Evolutionary conservation across 1,140 invertebrate genomes (phyloP), one percentile per base, ranked within the genome.

Genomic region (Caenorhabditis remanei): DNA sequence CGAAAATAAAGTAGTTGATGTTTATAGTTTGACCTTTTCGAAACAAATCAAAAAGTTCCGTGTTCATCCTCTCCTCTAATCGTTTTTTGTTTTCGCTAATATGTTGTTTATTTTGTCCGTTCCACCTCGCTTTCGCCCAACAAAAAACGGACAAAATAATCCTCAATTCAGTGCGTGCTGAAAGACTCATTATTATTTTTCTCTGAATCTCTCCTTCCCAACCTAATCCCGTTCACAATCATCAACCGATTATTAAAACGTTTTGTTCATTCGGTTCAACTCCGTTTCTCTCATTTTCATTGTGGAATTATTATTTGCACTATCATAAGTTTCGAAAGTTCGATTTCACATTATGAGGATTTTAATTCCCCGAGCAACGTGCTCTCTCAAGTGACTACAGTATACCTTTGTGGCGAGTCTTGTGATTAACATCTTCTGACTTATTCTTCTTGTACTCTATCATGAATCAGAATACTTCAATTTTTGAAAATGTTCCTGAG

Each of bases 61-160:
- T 53, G 11, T 53, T 53, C 50, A 3, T 16, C 9, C 50, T 53
- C 5, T 11, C 61, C 24, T 11, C 61, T 13, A 63, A 43, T 21
- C 5, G 6, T 71, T 46, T 71, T 46, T 21, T 71, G 67, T n/a
- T 71, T 11, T 71, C 19, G 19, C 67, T 24, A 50, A 41, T 24
- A 79, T 7, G 46, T 50, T 79, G 71, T 79, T 79, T 79, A 50
- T 79, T 79, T 79, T 79, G 43, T 41, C 5, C 46, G 24, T 63
- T 79, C 46, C 46, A 9, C 40, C 46, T 50, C 43, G 46, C 24
- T 79, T 79, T 79, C 46, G 71, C n/a, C 71, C 7, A 79, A 50
- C 71, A 79, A 19, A 79, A 53, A 79, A 16, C 32, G 40, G 9
- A 53, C 16, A 16, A 53, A 24, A 50, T 50, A 79, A 50, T 50